A percentile compares a stretch with the other conserved stretches of the same genome.
phyloP scores from a whole-genome alignment of 2,113 vertebrate genomes.

The Neogobius melanostomus region DNA sequence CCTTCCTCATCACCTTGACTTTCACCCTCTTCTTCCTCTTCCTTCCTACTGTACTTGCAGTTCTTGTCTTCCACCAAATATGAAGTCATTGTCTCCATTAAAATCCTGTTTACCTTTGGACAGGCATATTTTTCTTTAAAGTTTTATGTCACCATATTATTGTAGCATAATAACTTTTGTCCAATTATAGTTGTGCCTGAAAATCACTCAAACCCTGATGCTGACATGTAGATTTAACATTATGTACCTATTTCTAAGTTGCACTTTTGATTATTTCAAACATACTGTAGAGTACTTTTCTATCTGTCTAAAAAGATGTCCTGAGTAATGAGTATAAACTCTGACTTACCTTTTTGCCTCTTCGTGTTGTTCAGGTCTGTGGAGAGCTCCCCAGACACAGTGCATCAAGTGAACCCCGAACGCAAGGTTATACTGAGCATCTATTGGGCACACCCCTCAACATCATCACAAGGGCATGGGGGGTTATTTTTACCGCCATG shows the following conservation, averaged over 20 bases:
- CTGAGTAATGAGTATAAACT: constrained; percentile 4
- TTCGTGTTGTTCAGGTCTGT: constrained; percentile 18
- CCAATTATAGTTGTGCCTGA: too few species aligned
- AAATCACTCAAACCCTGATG: background rate
- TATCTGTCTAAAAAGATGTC: background rate
- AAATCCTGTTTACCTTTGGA: constrained; percentile 7
- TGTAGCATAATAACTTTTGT: background rate
- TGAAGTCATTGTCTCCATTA: constrained; percentile 39
- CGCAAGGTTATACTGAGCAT: constrained; percentile 69
- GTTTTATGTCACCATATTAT: background rate
- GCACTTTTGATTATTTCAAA: background rate
- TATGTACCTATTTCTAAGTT: background rate
- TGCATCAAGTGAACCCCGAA: constrained; percentile 45
- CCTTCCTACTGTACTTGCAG: background rate
- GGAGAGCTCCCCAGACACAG: background rate
- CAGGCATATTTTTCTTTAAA: background rate
- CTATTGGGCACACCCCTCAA: constrained; percentile 66
- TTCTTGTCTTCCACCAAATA: constrained; percentile 6
- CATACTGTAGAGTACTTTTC: background rate
- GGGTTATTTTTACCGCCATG: constrained; percentile 63
- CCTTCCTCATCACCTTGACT: background rate
- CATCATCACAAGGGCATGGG: constrained; percentile 62
- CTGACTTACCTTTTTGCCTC: constrained; percentile 28
- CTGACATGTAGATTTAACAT: background rate
- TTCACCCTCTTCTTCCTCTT: constrained; percentile 5